Base-by-base conservation (phyloP, 23 tunicate genomes). In the Clavelina lepadiformis region DNA sequence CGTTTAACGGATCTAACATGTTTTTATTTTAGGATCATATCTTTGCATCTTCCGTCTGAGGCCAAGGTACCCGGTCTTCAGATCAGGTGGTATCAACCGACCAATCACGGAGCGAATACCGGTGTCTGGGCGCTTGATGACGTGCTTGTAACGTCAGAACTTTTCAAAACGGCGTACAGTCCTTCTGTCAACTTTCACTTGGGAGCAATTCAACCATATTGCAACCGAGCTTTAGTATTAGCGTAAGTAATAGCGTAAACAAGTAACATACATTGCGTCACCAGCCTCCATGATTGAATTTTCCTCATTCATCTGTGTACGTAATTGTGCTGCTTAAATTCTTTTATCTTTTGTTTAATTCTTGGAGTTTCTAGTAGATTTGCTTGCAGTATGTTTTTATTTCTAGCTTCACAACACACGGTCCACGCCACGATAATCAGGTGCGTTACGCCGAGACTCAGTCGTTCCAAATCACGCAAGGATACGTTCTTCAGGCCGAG, bases 71-170 rank as follows among this genome's bases (percentile, higher is more conserved):
- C 69, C 13, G 86, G 86, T 22, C 46, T 86, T 20, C 95, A 86
- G 47, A 49, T 86, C 2, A 31, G 81, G 28, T 86, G 86, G 95
- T 27, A 29, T 36, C 95, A 86, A 66, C 70, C 78, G 31, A 44
- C 58, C 8, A 50, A 72, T 19, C 15, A 60, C 26, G 15, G 4
- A 24, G 56, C 66, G 23, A 64, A 64, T 21, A 35, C 28, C 23
- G 87, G 72, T 5, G 88, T 80, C 51, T 88, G 96, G 96, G 96
- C 96, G 31, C 33, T 88, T 27, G 96, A 88, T 88, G 88, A 88
- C 67, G 58, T 88, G n/a, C 37, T 71, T 23, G 65, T 88, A 52
- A 58, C 88, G 67, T 81, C 81, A 56, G 33, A 59, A 19, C 61
- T 88, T 15, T 88, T 81, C 53, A 67, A 55, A 28, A 71, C 88